Percentiles rank a stretch among this genome's conserved stretches.
These are phyloP conservation scores for Oreohelix idahoensis DNA, from an alignment of 1,140 invertebrate species.

Conservation along the genomic window DNA sequence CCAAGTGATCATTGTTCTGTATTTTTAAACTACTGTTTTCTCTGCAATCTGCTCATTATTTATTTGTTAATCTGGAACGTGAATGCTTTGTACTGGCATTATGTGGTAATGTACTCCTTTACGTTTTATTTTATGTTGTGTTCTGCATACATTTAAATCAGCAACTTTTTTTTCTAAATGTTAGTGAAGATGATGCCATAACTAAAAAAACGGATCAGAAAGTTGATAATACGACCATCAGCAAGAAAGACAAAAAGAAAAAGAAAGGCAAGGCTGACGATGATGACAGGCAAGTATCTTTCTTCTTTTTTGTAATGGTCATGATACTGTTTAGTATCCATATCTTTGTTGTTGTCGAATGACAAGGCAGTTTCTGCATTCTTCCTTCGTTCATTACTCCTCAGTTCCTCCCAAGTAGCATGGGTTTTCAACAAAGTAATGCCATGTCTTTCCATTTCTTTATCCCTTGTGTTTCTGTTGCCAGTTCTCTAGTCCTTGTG, in stretches of 20 bases:
- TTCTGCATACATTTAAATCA: background rate
- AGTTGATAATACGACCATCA: slow-evolving; percentile 3
- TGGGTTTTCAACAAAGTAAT: background rate
- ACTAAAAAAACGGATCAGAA: slow-evolving; percentile 19
- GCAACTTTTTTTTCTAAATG: background rate
- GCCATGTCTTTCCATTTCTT: background rate
- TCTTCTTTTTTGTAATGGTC: background rate
- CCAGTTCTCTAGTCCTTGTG: no score
- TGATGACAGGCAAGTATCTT: slow-evolving; percentile 15
- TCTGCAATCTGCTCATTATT: background rate
- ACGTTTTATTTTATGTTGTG: background rate
- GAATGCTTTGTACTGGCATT: background rate
- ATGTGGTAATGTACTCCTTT: background rate
- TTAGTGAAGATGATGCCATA: slow-evolving; percentile 32
- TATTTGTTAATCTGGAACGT: background rate
- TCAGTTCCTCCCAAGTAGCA: background rate
- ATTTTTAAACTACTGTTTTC: background rate
- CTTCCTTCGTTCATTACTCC: background rate
- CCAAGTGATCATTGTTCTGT: background rate
- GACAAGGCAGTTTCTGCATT: background rate
- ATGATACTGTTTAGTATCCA: background rate
- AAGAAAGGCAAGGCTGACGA: slow-evolving; percentile 47
- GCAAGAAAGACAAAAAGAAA: slow-evolving; percentile 42
- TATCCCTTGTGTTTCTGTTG: no score
- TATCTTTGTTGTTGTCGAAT: background rate